A percentile compares a stretch with the other conserved stretches of the same genome.
phyloP scores from a whole-genome alignment of 2,113 vertebrate species.

The Festucalex cinctus region DNA sequence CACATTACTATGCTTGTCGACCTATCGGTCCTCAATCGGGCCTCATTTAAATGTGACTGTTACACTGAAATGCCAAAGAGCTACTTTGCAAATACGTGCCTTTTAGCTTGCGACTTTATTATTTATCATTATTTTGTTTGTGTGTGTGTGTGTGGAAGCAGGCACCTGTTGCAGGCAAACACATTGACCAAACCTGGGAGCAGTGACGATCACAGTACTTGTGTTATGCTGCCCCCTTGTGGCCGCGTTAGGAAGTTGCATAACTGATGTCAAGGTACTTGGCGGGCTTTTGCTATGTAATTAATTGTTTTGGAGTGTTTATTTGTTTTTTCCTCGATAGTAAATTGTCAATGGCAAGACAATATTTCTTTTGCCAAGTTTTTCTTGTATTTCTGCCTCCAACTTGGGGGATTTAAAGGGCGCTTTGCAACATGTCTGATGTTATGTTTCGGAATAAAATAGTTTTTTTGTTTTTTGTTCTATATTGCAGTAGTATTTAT shows the following conservation, averaged over 20 bases:
- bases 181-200: conserved; percentile 14
- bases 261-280: conserved; percentile 12
- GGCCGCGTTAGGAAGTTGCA: conserved; percentile 32
- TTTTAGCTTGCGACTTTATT: conserved; percentile 18
- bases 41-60: conserved; percentile 32
- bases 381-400: not conserved
- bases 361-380: conserved; percentile 16
- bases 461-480: not conserved
- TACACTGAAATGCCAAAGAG: conserved; percentile 52
- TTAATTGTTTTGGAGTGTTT: not conserved
- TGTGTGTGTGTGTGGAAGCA: conserved; percentile 8
- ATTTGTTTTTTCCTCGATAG: conserved; percentile 10
- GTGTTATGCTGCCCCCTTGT: conserved; percentile 49
- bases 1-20: conserved; percentile 10
- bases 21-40: not conserved
- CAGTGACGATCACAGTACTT: conserved; percentile 5
- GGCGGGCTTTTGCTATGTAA: conserved; percentile 3
- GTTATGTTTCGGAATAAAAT: conserved; percentile 1
- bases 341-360: conserved; percentile 11
- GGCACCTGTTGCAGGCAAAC: conserved; percentile 39
- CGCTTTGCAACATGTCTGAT: not conserved
- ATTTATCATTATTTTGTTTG: conserved; percentile 10
- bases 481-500: not conserved
- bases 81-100: conserved; percentile 31
- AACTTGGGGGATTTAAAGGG: not conserved